These are phyloP conservation scores for Phyllostomus hastatus DNA, from an alignment of 2,113 vertebrate species.

Conservation along the genomic window DNA sequence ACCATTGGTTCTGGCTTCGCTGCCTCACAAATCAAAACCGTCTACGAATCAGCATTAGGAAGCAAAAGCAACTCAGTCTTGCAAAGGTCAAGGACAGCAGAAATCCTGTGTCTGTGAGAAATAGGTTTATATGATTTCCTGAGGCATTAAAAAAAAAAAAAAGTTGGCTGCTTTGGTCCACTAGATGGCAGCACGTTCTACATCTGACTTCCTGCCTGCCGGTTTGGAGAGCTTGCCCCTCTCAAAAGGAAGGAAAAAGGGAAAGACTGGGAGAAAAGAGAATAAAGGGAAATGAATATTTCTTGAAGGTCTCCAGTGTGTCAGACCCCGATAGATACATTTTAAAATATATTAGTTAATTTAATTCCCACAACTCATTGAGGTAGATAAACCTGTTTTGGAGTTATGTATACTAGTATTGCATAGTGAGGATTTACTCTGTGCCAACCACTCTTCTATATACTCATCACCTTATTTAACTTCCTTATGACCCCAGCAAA, in stretches of 20 bases:
- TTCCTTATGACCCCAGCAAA: background rate
- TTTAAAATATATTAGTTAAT: background rate
- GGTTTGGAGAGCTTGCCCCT: no score
- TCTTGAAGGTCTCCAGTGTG: background rate
- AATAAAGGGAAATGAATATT: background rate
- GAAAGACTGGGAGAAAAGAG: background rate
- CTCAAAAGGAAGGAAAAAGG: background rate
- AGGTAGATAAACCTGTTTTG: background rate
- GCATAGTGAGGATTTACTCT: background rate
- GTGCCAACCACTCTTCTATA: background rate
- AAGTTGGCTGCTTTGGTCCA: background rate
- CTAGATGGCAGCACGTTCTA: constrained; percentile 38
- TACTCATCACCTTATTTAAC: background rate
- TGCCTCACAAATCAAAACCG: background rate
- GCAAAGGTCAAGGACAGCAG: background rate
- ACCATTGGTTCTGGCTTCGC: background rate
- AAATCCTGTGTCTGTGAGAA: constrained; percentile 1
- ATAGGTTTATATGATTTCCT: constrained; percentile 12
- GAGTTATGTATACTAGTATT: background rate
- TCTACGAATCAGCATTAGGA: background rate
- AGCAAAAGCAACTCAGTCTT: background rate
- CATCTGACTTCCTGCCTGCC: background rate
- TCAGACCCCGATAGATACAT: background rate
- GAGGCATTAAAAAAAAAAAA: background rate
- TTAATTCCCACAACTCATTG: background rate